Evolutionary conservation across 1,140 invertebrate species (phyloP), one percentile per base, ranked within the genome.

Genomic region (Phocides pigmalion): DNA sequence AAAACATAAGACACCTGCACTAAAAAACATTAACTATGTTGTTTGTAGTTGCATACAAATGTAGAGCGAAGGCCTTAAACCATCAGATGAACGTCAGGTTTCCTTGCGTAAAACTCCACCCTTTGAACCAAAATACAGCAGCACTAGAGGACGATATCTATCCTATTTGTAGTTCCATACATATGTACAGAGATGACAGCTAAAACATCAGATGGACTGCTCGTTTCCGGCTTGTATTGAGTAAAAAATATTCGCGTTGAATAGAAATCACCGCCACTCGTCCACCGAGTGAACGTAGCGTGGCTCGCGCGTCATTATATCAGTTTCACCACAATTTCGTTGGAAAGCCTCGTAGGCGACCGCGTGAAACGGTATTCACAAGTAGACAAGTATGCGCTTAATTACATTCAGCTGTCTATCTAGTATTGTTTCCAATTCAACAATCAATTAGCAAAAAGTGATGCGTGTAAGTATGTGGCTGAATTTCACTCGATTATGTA

Each of bases 251-350:
- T 35, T 47, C 46, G 46, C n/a, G 35, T 58, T 44, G 62, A 64
- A 70, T 68, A 72, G 68, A 72, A 76, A 66, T 59, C 56, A 67
- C 51, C 22, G 28, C 61, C n/a, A 51, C 41, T 56, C 63, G 25
- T 41, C 20, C 28, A 19, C 16, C 17, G 32, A 37, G 42, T 42
- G 61, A 58, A 28, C 50, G 64, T 62, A 64, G 64, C 75, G 78
- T 83, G 74, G 71, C 54, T 46, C 50, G 53, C 53, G 64, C 74
- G 67, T 71, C 72, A 81, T 84, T 82, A 79, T 81, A 84, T 85
- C 71, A 77, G 74, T 89, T 90, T 90, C 84, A 82, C 83, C 81
- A 72, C 76, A 74, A 83, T 87, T 87, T 88, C 74, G 77, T 73
- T 86, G 62, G 87, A 90, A 90, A 88, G 85, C 82, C 67, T 64